Conservation (phyloP, 1,140 invertebrate species). For the Brachystomella parvula region DNA sequence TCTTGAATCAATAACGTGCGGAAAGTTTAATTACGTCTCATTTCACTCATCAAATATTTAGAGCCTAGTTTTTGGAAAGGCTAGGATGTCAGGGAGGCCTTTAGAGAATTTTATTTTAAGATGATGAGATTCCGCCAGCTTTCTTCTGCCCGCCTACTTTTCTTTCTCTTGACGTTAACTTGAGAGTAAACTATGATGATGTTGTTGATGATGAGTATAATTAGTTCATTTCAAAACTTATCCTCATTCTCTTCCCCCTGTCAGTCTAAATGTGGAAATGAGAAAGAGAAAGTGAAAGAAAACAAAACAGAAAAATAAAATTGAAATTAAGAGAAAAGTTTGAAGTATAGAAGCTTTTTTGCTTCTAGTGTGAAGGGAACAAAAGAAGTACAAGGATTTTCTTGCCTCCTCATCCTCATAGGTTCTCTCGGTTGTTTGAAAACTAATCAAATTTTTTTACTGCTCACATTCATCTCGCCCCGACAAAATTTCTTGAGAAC, state of each 20-base stretch:
- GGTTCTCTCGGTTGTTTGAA: no score
- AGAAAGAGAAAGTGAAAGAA: conserved; percentile 1
- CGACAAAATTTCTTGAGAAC: no score
- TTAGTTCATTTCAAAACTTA: not conserved
- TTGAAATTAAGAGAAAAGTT: no score
- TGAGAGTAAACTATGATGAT: not conserved
- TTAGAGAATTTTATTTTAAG: not conserved
- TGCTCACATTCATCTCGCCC: no score
- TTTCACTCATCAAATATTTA: not conserved
- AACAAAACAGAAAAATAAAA: no score
- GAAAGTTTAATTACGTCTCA: not conserved
- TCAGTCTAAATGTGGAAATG: not conserved
- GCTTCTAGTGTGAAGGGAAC: no score
- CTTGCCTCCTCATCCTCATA: no score
- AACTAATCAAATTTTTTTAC: no score
- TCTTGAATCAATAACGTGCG: no score
- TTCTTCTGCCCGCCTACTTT: not conserved
- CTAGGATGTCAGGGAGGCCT: not conserved
- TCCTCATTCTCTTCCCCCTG: not conserved
- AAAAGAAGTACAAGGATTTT: no score
- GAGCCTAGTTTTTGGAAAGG: not conserved
- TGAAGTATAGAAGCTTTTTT: no score
- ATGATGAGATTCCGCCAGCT: not conserved
- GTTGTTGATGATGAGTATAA: conserved; percentile 5
- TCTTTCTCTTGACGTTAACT: not conserved